Evolutionary conservation across 64 coral and sea anemone species (phyloP), one percentile per base, ranked within the genome.

Genomic region (Catalaphyllia jardinei): DNA sequence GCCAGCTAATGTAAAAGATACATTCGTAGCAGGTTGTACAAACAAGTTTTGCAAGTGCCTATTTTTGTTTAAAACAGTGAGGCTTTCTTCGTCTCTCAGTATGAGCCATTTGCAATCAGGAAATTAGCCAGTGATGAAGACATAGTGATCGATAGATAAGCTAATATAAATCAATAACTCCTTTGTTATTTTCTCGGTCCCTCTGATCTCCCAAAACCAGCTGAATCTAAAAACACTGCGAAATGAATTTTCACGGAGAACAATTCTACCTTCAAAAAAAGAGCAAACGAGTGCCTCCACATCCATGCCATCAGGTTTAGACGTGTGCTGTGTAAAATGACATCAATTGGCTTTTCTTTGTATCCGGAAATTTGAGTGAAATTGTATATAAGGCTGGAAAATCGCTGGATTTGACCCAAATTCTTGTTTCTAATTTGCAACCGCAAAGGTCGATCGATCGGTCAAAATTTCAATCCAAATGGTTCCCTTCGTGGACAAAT

Each of bases 111-210:
- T 55, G 22, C 50, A 79, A 29, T 54, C 76, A 79, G 76, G 76
- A 79, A 79, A 79, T 79, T 79, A 55, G 76, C 10, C 13, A 55
- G 76, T 79, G n/a, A 77, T 79, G 49, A 57, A 54, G 50, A 28
- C 22, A 57, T 24, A 79, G n/a, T 79, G 76, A 79, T 79, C n/a
- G 76, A 79, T 8, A 80, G 78, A 80, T 80, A 80, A 80, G 24
- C 27, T 61, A 85, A 85, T 42, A 46, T 46, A 54, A 85, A 71
- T 71, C 63, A 85, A 85, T 42, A 72, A 85, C 25, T 71, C 81
- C 31, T 83, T 42, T 71, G 81, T 85, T 85, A 8, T 69, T 30
- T 29, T 85, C 62, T 71, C 62, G 81, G 33, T 39, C 22, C 29
- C 81, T 71, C 62, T 85, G 81, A 85, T 85, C 35, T 69, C 22